Base-by-base conservation (phyloP, 2,797 vertebrate species). In the Pterois miles region DNA sequence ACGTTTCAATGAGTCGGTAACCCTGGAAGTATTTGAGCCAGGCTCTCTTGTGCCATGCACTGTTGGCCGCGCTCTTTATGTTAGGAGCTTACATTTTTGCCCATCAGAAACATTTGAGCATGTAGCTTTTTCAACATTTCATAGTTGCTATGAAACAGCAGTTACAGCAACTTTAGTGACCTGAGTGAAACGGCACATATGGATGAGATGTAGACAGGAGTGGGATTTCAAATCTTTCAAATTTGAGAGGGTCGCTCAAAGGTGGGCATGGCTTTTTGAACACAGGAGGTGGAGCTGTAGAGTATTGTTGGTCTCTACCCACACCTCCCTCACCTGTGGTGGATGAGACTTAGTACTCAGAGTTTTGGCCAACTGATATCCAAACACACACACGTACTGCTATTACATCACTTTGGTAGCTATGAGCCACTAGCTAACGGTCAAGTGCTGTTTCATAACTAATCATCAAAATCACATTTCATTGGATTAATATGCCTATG, bases 11-110 rank as follows among this genome's bases (percentile, higher is more conserved):
- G 66, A 77, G 63, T 72, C 74, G 27, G 6, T n/a, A 22, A 43
- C 5, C 9, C 34, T 72, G 67, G 18, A 38, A 68, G 65, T 34
- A 14, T 74, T 81, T 40, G 59, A 74, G 66, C 52, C 56, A 63
- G 8, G 48, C 23, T 68, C 46, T 36, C n/a, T 40, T 23, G 57
- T 33, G 29, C 66, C 52, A 8, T 31, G 43, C 14, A 12, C 22
- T 31, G 8, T 65, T 9, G n/a, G 64, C 50, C 60, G 54, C 46
- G 18, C 12, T 66, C 22, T 36, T 70, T 52, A 14, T 16, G 25
- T 66, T 58, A 22, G 8, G 58, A n/a, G 29, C 22, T 31, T 50
- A 29, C 11, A 48, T 46, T 46, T 29, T 20, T 36, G 1, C 10
- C 11, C 16, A 31, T 18, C 29, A 57, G 40, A 25, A 60, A 38